Evolutionary conservation across 2,888 invertebrate genomes (phyloP), one percentile per base, ranked within the genome.

Genomic region (Creontiades dilutus): DNA sequence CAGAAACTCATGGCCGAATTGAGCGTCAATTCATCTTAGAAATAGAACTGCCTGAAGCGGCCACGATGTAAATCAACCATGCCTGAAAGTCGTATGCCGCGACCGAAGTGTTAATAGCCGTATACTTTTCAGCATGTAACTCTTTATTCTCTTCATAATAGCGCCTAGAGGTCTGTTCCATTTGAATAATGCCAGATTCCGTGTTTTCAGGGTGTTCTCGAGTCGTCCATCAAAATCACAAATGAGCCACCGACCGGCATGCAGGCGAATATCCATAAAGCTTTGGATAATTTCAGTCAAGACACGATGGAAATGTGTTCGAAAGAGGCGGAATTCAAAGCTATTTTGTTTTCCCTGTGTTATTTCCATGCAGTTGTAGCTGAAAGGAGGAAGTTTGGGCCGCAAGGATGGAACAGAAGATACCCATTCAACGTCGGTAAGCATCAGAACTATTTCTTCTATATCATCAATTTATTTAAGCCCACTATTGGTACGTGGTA

Each of bases 181-280:
- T 37, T 4, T 37, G 7, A 37, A 4, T 37, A 37, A 4, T 7
- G 37, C 3, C 37, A 37, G 37, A 37, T 37, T 37, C 37, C 37
- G 7, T 37, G 37, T 37, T 37, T n/a, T 37, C 96, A 98, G 94
- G 98, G 98, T 28, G 97, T 99, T 92, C 93, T 99, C 47, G 98
- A 99, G 93, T 97, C 98, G 0, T 96, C 98, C 0, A 98, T 99
- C 92, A 99, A 99, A 94, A 98, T 99, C 90, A 98, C 98, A 0
- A 99, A 98, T 92, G 98, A 99, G 93, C 98, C 98, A 0, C 98
- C 99, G 0, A 97, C 97, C 12, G 98, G 99, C 47, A 98, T 99
- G 97, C 95, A 96, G 94, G 98, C 98, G 0, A 99, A 99, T 93
- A 94, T 99, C 55, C 98, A 98, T 93, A 98, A 98, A 94, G 96